Base-by-base conservation (phyloP, 2,113 vertebrate genomes). In the Nibea albiflora region DNA sequence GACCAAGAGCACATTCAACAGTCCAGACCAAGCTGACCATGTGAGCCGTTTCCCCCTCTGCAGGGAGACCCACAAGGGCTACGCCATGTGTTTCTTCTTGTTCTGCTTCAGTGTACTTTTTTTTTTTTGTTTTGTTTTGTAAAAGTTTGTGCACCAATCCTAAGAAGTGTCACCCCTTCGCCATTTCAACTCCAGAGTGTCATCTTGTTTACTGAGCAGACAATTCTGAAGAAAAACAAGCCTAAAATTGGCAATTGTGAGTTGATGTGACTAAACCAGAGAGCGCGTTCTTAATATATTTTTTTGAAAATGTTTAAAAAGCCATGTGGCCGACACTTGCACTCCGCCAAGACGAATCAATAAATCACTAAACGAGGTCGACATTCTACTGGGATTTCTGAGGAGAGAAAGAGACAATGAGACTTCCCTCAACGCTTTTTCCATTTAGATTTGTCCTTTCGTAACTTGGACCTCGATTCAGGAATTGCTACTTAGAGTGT, bases 21-120 rank as follows among this genome's bases (percentile, higher is more conserved):
- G 90, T 91, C 85, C 83, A 76, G 89, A 88, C 89, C 87, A 91
- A 89, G 91, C 86, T 85, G 91, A 92, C 71, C 80, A 53, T 74
- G 89, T 91, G 90, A 92, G 85, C 81, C 79, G 81, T 80, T 73
- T 70, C 80, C 87, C 71, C 53, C 17, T 64, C 44, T 4, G 28
- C 83, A 66, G 85, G 91, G 92, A 94, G 91, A 93, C 85, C 90
- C 91, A 75, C 83, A 95, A 95, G 94, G 95, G 94, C 95, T 95
- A 95, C 57, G 89, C 87, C 71, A 67, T 58, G 87, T 90, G 77
- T 93, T 87, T 91, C 87, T 71, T 84, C 89, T 88, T 62, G 75
- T 91, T 84, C 85, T 66, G 80, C 86, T 91, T 92, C 84, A 86
- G 86, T 88, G 87, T 89, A 61, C 83, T 42, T 16, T 78, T 63